Evolutionary conservation across 2,113 vertebrate species (phyloP), one percentile per base, ranked within the genome.

Genomic region (Ammospiza caudacuta): DNA sequence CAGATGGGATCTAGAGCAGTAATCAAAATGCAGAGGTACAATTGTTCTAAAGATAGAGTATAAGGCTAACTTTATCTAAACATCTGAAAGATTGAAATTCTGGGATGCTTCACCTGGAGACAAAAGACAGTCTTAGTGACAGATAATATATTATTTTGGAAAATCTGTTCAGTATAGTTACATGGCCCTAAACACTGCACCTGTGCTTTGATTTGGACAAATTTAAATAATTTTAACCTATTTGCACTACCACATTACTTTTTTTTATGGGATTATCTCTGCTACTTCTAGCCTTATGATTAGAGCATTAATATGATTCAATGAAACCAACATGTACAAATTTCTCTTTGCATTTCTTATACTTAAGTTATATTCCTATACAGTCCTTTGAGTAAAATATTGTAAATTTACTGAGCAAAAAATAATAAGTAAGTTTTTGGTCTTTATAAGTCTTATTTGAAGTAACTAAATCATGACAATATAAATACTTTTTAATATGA

Each of bases 401-500:
- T 69, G 70, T 66, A 96, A 94, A 86, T 41, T 77, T 96, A 64
- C 27, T 78, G n/a, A 89, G n/a, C 18, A 86, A 90, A 88, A 96
- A 54, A 35, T 18, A 95, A 15, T 75, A 92, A 91, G n/a, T 91
- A 94, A 92, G 33, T 89, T 92, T 46, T 39, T 89, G 41, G 43
- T 67, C 87, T 80, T 80, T 86, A 87, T 95, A 95, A 95, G 27
- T 43, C 15, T 46, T 87, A 92, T 97, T 96, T 96, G 46, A 95
- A 86, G 69, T 81, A 92, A 81, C 29, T 91, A 96, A 95, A 96
- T 95, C 31, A 87, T 80, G 44, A 87, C 51, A 94, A 92, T 80
- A 69, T 79, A 92, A 96, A 81, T 94, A 64, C 62, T 96, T 97
- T 96, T 94, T 91, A 84, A 87, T 88, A 89, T 92, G 83, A 62